Conservation (phyloP, 2,888 invertebrate species). For the Polyploca ridens region DNA sequence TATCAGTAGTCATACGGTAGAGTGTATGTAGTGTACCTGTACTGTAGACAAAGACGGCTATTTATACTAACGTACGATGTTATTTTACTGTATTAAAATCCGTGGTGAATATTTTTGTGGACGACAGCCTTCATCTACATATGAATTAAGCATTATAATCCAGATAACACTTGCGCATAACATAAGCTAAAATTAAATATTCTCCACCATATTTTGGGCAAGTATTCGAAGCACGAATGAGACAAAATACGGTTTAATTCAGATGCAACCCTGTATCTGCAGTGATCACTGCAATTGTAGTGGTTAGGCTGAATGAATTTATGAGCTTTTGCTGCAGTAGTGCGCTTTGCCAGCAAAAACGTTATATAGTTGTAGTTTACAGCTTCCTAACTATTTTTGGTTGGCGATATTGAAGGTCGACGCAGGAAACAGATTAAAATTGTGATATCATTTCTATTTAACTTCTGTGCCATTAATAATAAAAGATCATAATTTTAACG, state of each 20-base stretch:
- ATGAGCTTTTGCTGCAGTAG: constrained; percentile 23
- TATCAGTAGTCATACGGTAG: not conserved
- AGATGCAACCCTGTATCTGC: constrained; percentile 3
- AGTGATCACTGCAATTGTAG: constrained; percentile 11
- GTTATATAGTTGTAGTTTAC: not conserved
- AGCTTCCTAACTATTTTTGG: not conserved
- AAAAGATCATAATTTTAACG: not conserved
- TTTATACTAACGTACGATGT: too few relatives aligned
- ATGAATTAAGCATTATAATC: too few relatives aligned
- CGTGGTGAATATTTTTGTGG: too few relatives aligned
- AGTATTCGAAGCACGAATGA: not conserved
- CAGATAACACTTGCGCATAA: too few relatives aligned
- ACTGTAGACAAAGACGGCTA: too few relatives aligned
- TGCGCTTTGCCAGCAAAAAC: constrained; percentile 5
- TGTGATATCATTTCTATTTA: too few relatives aligned
- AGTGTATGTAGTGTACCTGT: not conserved
- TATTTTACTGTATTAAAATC: too few relatives aligned
- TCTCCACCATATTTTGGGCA: not conserved
- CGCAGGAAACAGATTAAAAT: too few relatives aligned
- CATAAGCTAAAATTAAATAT: not conserved
- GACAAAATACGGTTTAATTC: not conserved
- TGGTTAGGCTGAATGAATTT: constrained; percentile 26
- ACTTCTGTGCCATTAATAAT: not conserved
- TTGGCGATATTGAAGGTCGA: too few relatives aligned
- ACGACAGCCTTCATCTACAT: too few relatives aligned